Percentiles rank a stretch among this genome's conserved stretches.
Evolutionary conservation across 2,113 vertebrate species (phyloP).

Genomic region (Scatophagus argus): DNA sequence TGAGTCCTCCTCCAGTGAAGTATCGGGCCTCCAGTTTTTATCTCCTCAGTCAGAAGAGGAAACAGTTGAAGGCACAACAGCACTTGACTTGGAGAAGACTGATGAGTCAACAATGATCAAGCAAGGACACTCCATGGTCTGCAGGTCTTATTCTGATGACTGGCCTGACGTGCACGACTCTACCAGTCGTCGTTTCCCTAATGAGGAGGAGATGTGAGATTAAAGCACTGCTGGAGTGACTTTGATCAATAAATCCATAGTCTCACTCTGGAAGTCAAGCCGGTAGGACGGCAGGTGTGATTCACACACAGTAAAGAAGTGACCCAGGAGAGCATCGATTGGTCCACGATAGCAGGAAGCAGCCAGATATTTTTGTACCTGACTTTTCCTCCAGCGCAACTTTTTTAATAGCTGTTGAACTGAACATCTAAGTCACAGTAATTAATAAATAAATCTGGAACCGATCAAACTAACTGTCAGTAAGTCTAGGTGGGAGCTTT

Average conservation of each 20-base stretch:
- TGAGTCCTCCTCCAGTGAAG: not conserved
- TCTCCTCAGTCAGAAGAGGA: too few species aligned
- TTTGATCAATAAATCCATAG: conserved; percentile 46
- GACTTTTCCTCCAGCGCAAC: too few species aligned
- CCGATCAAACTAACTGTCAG: too few species aligned
- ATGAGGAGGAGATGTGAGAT: conserved; percentile 28
- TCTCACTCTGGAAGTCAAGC: not conserved
- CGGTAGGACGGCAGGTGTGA: conserved; percentile 3
- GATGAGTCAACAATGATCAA: not conserved
- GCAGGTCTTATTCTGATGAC: conserved; percentile 4
- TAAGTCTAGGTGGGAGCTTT: too few species aligned
- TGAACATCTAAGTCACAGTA: too few species aligned
- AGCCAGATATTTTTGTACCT: not conserved
- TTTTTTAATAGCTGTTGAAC: too few species aligned
- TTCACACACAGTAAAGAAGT: not conserved
- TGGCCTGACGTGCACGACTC: not conserved
- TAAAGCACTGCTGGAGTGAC: not conserved
- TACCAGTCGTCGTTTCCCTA: not conserved
- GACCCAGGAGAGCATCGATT: not conserved
- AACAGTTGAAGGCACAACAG: not conserved
- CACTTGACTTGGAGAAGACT: not conserved
- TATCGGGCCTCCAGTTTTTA: not conserved
- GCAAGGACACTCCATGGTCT: not conserved
- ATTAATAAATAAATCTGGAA: too few species aligned
- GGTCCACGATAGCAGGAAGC: not conserved